Evolutionary conservation across 1,140 invertebrate genomes (phyloP).

Genomic region (Pristionchus pacificus): DNA sequence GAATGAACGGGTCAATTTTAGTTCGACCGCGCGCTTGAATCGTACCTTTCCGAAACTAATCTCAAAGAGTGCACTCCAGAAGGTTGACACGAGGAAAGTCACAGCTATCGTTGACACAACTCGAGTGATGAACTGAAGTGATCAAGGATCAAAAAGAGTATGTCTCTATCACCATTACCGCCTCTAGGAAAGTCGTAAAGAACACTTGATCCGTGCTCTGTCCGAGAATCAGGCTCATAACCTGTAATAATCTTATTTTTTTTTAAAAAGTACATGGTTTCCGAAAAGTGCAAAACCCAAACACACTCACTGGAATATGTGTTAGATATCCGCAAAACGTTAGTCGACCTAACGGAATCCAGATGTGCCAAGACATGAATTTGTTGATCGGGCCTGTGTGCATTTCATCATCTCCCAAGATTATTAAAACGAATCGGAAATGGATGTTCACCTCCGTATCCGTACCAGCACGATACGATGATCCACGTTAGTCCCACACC

Average conservation of each 20-base stretch:
- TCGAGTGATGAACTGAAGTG: neutral
- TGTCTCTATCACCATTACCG: too few species aligned
- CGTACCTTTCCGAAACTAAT: neutral
- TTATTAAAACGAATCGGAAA: too few species aligned
- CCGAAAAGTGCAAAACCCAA: too few species aligned
- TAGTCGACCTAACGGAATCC: neutral
- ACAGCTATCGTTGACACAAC: neutral
- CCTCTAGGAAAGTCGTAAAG: neutral
- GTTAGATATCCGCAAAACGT: neutral
- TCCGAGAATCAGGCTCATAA: neutral
- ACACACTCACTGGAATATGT: neutral
- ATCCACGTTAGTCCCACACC: constrained; percentile 75
- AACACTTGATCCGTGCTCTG: neutral
- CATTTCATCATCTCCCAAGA: too few species aligned
- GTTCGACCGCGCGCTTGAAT: neutral
- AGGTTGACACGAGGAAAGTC: neutral
- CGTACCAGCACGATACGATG: constrained; percentile 77
- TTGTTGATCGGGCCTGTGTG: constrained; percentile 63
- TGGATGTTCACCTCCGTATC: constrained; percentile 64
- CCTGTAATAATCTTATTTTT: too few species aligned
- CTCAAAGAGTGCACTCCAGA: neutral
- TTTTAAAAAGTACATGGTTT: too few species aligned
- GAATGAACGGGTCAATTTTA: neutral
- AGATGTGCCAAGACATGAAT: constrained; percentile 59
- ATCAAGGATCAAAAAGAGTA: neutral